Base-by-base conservation (phyloP, 30 jellyfish, hydroid and myxozoan genomes). In the Turritopsis rubra region DNA sequence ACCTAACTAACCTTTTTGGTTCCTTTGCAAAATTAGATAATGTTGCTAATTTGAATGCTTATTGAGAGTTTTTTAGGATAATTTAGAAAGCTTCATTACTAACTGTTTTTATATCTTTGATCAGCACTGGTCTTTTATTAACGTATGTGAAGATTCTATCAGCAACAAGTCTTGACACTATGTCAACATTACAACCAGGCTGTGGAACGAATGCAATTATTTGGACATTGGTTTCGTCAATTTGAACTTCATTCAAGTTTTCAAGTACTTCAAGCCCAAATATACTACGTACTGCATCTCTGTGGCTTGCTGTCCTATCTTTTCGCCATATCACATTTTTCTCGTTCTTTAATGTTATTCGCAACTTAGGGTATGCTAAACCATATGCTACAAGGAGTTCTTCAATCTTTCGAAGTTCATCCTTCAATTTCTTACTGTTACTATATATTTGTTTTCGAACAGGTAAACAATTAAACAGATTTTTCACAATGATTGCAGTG, bases 111-210 rank as follows among this genome's bases (percentile, higher is more conserved):
- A 85, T 28, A 29, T 29, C 52, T 73, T 79, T 84, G n/a, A 81
- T 20, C 73, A 26, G 24, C 18, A 90, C 95, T 29, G 95, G 97
- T 54, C 97, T 81, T 80, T 82, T 78, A 73, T 90, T 90, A 27
- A 89, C 89, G 71, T 16, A 66, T 41, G 85, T 8, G 26, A 75
- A 82, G 20, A 85, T 81, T 52, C 91, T 70, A 80, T 89, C 96
- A 79, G 73, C 86, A 29, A 90, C 30, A 0, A 77, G 52, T 80
- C 90, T 84, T 23, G 90, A 52, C 1, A 81, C 66, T 20, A 70
- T 66, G 13, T 84, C 31, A 28, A 68, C 87, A 75, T 30, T 60
- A 53, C 83, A 80, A 31, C n/a, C 75, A 21, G 52, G 9, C 52
- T 52, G 74, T 70, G 96, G 96, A 18, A 85, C 83, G 26, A 84